Evolutionary conservation across 2,888 invertebrate genomes (phyloP).

Genomic region (Polydrusus tereticollis): DNA sequence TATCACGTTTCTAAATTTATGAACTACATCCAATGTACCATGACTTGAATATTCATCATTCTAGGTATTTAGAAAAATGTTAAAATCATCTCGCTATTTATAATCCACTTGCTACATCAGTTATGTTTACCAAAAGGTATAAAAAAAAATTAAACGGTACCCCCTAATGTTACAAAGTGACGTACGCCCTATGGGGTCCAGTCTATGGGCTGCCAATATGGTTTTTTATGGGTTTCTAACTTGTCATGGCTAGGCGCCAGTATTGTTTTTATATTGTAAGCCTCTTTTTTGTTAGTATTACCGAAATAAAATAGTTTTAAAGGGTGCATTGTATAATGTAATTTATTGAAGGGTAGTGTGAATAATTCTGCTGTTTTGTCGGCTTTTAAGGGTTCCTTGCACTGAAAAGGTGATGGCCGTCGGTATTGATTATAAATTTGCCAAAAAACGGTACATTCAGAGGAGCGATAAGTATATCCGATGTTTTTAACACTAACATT

Average conservation of each 20-base stretch:
- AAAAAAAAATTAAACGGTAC: constrained; percentile 37
- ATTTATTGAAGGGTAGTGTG: constrained; percentile 16
- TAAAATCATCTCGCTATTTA: too few relatives aligned
- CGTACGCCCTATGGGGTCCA: constrained; percentile 34
- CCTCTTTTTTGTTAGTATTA: constrained; percentile 1
- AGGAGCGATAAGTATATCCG: too few relatives aligned
- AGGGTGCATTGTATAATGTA: constrained; percentile 19
- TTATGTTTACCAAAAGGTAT: constrained; percentile 8
- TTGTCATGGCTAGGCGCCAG: constrained; percentile 43
- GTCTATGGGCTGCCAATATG: constrained; percentile 45
- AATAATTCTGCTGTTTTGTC: neutral
- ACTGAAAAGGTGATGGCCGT: neutral
- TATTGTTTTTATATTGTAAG: constrained; percentile 36
- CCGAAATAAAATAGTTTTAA: constrained; percentile 15
- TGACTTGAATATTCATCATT: too few relatives aligned
- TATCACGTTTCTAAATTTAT: too few relatives aligned
- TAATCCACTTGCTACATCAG: neutral
- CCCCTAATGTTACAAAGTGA: constrained; percentile 31
- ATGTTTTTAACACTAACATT: too few relatives aligned
- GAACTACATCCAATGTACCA: too few relatives aligned
- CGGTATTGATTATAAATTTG: neutral
- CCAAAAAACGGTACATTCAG: neutral
- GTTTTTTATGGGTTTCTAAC: constrained; percentile 38
- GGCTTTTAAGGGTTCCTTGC: neutral
- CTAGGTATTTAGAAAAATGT: too few relatives aligned